These are phyloP conservation scores for Murina feae DNA, from an alignment of 2,113 vertebrate species.

Conservation along the genomic window DNA sequence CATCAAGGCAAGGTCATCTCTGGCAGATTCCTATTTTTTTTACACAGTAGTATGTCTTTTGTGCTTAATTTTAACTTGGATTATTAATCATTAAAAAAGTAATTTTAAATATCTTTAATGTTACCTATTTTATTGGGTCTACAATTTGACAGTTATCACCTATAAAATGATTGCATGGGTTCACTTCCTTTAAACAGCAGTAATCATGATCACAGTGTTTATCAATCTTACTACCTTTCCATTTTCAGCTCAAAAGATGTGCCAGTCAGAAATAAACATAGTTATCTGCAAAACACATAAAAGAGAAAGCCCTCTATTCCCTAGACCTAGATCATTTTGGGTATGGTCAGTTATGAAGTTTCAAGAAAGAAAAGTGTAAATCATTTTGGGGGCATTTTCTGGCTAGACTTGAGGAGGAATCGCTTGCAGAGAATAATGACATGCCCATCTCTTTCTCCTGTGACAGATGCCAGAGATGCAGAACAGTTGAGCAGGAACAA, in stretches of 20 bases:
- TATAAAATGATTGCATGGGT: neutral
- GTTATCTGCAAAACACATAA: neutral
- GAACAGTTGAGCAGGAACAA: constrained; percentile 93
- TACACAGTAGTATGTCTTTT: neutral
- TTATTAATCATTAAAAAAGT: neutral
- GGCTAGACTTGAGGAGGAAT: constrained; percentile 38
- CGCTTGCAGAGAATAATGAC: neutral
- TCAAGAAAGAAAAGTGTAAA: constrained; percentile 67
- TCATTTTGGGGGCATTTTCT: constrained; percentile 41
- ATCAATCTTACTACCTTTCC: neutral
- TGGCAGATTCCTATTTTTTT: neutral
- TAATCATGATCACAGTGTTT: neutral
- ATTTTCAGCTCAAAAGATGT: neutral
- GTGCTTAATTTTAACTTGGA: constrained; percentile 10
- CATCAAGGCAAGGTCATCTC: neutral
- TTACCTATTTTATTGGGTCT: neutral
- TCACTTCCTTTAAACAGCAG: neutral
- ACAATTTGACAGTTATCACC: neutral
- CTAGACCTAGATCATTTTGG: constrained; percentile 85
- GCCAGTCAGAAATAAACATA: neutral
- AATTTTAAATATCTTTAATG: neutral
- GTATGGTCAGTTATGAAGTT: constrained; percentile 82
- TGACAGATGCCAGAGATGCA: constrained; percentile 89
- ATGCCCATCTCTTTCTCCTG: constrained; percentile 29
- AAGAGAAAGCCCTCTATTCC: constrained; percentile 1